A percentile compares a stretch with the other conserved stretches of the same genome.
Evolutionary conservation across 2,113 vertebrate genomes (phyloP).

Genomic region (Syrmaticus mikado): DNA sequence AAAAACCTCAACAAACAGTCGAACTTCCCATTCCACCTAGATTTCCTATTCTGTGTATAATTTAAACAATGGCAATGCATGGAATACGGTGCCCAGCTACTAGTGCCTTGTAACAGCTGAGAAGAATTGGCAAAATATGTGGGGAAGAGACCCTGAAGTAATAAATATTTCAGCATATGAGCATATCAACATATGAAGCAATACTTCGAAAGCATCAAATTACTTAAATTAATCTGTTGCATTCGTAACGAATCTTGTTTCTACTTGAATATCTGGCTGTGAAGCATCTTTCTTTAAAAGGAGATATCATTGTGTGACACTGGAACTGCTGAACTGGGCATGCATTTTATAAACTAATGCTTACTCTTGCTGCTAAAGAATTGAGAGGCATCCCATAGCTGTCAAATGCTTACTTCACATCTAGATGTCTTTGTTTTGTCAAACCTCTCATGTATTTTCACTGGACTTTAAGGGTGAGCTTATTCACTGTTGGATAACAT

Average conservation of each 20-base stretch:
- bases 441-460: slow-evolving; percentile 13
- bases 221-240: not conserved
- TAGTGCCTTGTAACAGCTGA: not conserved
- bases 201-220: not conserved
- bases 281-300: not conserved
- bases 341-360: not conserved
- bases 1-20: rapidly evolving
- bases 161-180: not conserved
- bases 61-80: not conserved
- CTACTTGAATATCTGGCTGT: not conserved
- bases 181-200: not conserved
- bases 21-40: not conserved
- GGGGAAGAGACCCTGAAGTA: not conserved
- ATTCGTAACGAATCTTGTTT: rapidly evolving
- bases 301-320: not conserved
- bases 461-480: not conserved
- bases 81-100: rapidly evolving
- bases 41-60: rapidly evolving
- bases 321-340: not conserved
- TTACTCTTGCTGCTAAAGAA: not conserved
- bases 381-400: not conserved
- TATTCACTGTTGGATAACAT: slow-evolving; percentile 7
- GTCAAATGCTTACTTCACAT: not conserved
- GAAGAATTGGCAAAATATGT: not conserved
- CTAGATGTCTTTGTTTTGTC: not conserved